Base-by-base conservation (phyloP, 1,140 invertebrate species). In the Pristionchus pacificus region DNA sequence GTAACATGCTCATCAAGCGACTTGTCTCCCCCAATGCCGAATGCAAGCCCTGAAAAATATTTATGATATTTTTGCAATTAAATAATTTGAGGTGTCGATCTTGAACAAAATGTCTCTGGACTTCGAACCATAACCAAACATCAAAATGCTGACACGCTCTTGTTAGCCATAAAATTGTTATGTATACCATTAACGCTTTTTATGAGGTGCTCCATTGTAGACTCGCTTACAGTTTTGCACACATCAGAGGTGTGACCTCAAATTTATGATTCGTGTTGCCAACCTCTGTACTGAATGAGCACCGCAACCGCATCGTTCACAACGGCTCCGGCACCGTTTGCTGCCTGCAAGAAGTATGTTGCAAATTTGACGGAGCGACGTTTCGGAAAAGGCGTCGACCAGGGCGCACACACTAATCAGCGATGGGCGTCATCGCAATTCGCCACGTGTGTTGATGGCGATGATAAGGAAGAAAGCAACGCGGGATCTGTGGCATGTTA, bases 1-100 rank as follows among this genome's bases (percentile, higher is more conserved):
- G 79, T 77, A 90, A 86, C 78, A 90, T 91, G 84, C 90, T 91
- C 89, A 89, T 91, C 0, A 90, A 83, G 60, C 89, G 85, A 81
- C 90, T 90, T 1, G 90, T 90, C 59, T 86, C 90, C 83, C 88
- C 89, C 90, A 70, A 87, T 87, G 83, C 89, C 89, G 90, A 90
- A 91, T 2, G 90, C 91, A 0, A 91, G 88, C 19, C 91, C 38
- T 49, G 38, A 49, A 49, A 49, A 10, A 10, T 6, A 49, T 49
- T 49, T 49, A 10, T 6, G 19, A 49, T 49, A 10, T 49, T 49
- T 6, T 49, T 49, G n/a, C n/a, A n/a, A n/a, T n/a, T n/a, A n/a
- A n/a, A n/a, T n/a, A n/a, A n/a, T n/a, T n/a, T n/a, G n/a, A n/a
- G 19, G 38, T 49, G 6, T 10, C 6, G 38, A 49, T 49, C 19